These are phyloP conservation scores for Puffinus mauretanicus DNA, from an alignment of 2,113 vertebrate genomes.

Conservation along the genomic window DNA sequence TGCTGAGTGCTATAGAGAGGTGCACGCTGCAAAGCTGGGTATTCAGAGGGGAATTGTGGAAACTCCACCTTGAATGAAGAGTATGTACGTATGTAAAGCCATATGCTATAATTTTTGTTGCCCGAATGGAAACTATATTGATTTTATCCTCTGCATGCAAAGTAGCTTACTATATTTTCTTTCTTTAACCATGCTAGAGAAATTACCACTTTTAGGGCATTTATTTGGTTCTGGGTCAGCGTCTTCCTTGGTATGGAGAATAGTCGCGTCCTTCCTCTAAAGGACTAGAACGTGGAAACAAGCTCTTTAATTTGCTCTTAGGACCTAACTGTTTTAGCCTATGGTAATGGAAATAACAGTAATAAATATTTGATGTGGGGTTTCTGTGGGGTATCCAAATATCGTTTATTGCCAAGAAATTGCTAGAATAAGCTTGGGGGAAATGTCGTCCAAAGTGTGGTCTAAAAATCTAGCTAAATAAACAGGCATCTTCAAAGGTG, in stretches of 20 bases:
- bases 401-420: slow-evolving; percentile 19
- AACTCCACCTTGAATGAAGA: slow-evolving; percentile 8
- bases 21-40: neutral
- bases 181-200: neutral
- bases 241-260: neutral
- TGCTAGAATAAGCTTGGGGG: neutral
- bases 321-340: neutral
- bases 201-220: neutral
- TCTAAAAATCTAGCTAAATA: neutral
- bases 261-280: neutral
- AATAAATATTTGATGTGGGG: slow-evolving; percentile 25
- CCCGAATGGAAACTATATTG: neutral
- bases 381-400: slow-evolving; percentile 44
- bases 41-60: slow-evolving; percentile 10
- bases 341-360: neutral
- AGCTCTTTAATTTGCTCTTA: neutral
- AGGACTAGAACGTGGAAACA: neutral
- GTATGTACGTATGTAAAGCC: neutral
- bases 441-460: neutral
- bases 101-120: neutral
- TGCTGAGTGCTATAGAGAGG: slow-evolving; percentile 60
- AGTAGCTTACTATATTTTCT: neutral
- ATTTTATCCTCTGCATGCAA: slow-evolving; percentile 5
- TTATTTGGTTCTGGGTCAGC: slow-evolving; percentile 29
- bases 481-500: slow-evolving; percentile 7